A percentile compares a stretch with the other conserved stretches of the same genome.
Conservation (phyloP, 2,888 invertebrate species). For the Steromphala cineraria region DNA sequence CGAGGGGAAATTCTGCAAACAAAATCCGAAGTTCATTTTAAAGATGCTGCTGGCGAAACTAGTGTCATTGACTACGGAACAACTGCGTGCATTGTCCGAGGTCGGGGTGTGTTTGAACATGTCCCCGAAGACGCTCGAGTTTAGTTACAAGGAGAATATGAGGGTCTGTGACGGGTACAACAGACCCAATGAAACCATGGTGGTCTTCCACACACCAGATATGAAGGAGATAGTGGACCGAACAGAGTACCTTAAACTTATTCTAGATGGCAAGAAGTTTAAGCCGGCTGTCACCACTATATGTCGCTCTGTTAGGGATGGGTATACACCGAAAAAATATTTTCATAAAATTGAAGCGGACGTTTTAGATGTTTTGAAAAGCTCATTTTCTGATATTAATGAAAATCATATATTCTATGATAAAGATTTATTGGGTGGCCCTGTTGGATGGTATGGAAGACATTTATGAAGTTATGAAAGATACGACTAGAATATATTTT, state of each 20-base stretch:
- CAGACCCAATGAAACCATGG: slow-evolving; percentile 46
- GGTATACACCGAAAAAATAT: slow-evolving; percentile 62
- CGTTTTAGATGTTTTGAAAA: slow-evolving; percentile 42
- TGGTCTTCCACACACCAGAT: slow-evolving; percentile 48
- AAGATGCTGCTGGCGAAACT: slow-evolving; percentile 11
- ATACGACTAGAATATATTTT: not conserved
- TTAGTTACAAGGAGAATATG: slow-evolving; percentile 35
- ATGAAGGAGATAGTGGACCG: slow-evolving; percentile 42
- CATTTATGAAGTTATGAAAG: not conserved
- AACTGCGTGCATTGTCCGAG: slow-evolving; percentile 45
- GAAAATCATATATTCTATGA: slow-evolving; percentile 49
- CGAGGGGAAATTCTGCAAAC: not conserved
- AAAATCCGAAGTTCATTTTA: not conserved
- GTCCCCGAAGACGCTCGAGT: slow-evolving; percentile 40
- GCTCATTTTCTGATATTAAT: slow-evolving; percentile 26
- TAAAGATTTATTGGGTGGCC: slow-evolving; percentile 55
- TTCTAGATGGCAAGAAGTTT: slow-evolving; percentile 39
- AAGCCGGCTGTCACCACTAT: slow-evolving; percentile 55
- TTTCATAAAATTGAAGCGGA: slow-evolving; percentile 57
- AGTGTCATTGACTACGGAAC: slow-evolving; percentile 32
- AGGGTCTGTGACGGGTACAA: slow-evolving; percentile 59
- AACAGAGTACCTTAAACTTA: slow-evolving; percentile 34
- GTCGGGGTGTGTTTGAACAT: slow-evolving; percentile 58
- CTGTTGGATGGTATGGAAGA: slow-evolving; percentile 46
- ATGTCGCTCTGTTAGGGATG: slow-evolving; percentile 64